Percentiles rank a stretch among this genome's conserved stretches.
Conservation (phyloP, 2,888 invertebrate species). For the Zygothrica quintamaculata region DNA sequence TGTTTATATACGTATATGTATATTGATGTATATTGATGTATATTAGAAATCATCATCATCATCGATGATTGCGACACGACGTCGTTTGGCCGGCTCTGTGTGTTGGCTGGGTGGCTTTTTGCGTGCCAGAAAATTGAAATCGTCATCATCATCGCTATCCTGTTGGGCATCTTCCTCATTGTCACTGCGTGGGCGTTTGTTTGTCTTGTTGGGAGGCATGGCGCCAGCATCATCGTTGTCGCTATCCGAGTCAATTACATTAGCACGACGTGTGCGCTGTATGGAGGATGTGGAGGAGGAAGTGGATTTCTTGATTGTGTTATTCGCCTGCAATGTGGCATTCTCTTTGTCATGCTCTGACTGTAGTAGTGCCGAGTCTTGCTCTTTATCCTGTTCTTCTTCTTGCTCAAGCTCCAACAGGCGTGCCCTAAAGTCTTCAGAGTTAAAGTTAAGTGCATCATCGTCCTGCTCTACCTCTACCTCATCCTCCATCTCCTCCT, state of each 20-base stretch:
- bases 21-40: slow-evolving; percentile 21
- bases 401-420: slow-evolving; percentile 80
- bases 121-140: slow-evolving; percentile 78
- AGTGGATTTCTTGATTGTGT: slow-evolving; percentile 54
- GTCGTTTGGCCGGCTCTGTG: slow-evolving; percentile 80
- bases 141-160: slow-evolving; percentile 68
- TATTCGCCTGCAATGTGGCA: slow-evolving; percentile 60
- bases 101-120: slow-evolving; percentile 70
- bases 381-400: slow-evolving; percentile 22
- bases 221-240: slow-evolving; percentile 67
- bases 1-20: slow-evolving; percentile 16
- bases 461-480: slow-evolving; percentile 45
- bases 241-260: slow-evolving; percentile 84
- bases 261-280: slow-evolving; percentile 80
- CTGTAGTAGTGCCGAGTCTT: slow-evolving; percentile 1
- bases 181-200: slow-evolving; percentile 74
- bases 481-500: slow-evolving; percentile 19
- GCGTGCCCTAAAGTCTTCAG: slow-evolving; percentile 83
- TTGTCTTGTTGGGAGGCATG: slow-evolving; percentile 69
- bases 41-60: slow-evolving; percentile 77
- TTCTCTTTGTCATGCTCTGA: slow-evolving; percentile 59
- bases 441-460: slow-evolving; percentile 82
- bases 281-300: slow-evolving; percentile 8
- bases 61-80: slow-evolving; percentile 83
- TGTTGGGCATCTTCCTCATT: slow-evolving; percentile 51